Conservation (phyloP, 2,797 vertebrate genomes). For the Arnoldichthys spilopterus region DNA sequence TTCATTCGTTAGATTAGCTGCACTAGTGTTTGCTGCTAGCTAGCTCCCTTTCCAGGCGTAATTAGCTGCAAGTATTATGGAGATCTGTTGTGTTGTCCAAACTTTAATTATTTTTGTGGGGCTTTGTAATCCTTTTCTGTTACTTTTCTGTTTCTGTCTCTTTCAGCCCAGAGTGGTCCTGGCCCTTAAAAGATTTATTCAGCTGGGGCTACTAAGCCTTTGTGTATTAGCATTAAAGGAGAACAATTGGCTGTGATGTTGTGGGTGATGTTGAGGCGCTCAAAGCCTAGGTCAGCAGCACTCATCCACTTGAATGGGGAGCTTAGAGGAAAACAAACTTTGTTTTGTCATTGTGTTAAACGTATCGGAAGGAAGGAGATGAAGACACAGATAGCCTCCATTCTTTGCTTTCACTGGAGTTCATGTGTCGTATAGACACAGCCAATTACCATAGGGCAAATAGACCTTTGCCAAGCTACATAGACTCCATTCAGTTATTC, state of each 20-base stretch:
- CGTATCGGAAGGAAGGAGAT: constrained; percentile 57
- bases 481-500: not conserved
- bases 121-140: constrained; percentile 59
- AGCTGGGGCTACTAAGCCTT: constrained; percentile 69
- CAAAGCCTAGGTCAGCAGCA: constrained; percentile 72
- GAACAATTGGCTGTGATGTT: constrained; percentile 68
- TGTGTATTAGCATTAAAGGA: constrained; percentile 67
- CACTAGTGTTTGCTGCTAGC: constrained; percentile 80
- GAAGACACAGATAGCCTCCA: constrained; percentile 29
- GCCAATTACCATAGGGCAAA: constrained; percentile 9
- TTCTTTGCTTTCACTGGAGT: constrained; percentile 30
- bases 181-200: constrained; percentile 66
- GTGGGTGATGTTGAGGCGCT: constrained; percentile 69
- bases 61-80: constrained; percentile 77
- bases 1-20: constrained; percentile 65
- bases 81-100: constrained; percentile 68
- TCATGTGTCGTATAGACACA: constrained; percentile 8
- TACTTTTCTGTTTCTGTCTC: constrained; percentile 55
- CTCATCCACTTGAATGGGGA: constrained; percentile 71
- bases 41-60: constrained; percentile 76
- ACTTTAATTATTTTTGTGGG: constrained; percentile 59
- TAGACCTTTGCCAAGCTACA: constrained; percentile 9
- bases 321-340: constrained; percentile 75
- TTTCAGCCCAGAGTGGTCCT: constrained; percentile 59
- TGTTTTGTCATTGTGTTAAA: constrained; percentile 68